A percentile compares a stretch with the other conserved stretches of the same genome.
Conservation (phyloP, 2,888 invertebrate species). For the Xestia ashworthii region DNA sequence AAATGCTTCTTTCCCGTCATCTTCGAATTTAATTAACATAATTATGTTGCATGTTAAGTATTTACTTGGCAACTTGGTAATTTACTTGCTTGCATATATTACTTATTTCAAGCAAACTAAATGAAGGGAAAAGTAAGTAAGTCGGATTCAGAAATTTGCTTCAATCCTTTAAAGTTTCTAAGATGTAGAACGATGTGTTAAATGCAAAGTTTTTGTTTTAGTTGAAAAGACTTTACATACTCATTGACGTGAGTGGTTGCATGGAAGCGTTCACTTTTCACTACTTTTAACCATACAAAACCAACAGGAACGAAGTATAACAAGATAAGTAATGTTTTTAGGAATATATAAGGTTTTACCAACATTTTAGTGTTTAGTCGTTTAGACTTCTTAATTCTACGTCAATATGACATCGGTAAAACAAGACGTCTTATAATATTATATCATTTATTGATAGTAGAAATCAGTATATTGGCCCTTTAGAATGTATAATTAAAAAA, state of each 20-base stretch:
- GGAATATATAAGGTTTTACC: background rate
- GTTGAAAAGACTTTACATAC: constrained; percentile 27
- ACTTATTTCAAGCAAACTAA: background rate
- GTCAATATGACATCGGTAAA: background rate
- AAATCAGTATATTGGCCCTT: background rate
- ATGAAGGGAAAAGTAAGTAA: constrained; percentile 5
- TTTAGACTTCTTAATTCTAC: background rate
- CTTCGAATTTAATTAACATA: background rate
- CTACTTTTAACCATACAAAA: background rate
- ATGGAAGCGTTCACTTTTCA: constrained; percentile 7
- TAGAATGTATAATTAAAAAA: background rate
- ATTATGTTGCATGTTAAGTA: background rate
- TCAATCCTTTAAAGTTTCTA: constrained; percentile 10
- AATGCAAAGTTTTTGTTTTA: constrained; percentile 39
- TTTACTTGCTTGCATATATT: background rate
- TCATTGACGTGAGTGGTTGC: constrained; percentile 28
- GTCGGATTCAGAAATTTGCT: background rate
- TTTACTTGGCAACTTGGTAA: background rate
- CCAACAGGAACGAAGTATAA: background rate
- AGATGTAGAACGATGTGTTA: constrained; percentile 28
- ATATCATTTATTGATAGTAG: background rate
- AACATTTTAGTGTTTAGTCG: background rate
- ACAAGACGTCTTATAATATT: background rate
- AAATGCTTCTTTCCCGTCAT: background rate
- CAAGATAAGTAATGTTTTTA: background rate